Conservation (phyloP, 2,113 vertebrate genomes). For the Oncorhynchus gorbuscha region DNA sequence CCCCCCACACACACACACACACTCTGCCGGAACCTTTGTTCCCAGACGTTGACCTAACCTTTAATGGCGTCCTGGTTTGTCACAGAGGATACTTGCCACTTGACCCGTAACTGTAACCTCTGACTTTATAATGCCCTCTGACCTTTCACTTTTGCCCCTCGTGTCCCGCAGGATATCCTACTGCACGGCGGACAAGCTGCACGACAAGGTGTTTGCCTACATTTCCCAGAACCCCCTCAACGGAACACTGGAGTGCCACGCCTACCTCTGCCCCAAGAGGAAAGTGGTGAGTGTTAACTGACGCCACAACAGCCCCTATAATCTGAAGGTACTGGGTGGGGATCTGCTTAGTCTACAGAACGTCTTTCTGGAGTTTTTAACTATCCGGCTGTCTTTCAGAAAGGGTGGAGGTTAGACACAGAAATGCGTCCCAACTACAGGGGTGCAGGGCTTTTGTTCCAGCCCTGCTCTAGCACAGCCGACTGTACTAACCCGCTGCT, state of each 20-base stretch:
- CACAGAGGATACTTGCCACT: not conserved
- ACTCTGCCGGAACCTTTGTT: too few species aligned
- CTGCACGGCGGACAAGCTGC: conserved; percentile 91
- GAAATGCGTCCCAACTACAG: too few species aligned
- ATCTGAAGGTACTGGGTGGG: not conserved
- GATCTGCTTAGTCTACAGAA: not conserved
- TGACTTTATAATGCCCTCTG: not conserved
- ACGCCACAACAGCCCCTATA: not conserved
- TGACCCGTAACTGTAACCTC: not conserved
- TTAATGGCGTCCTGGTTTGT: not conserved
- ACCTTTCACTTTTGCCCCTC: conserved; percentile 1
- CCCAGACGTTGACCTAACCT: too few species aligned
- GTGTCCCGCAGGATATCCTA: conserved; percentile 86
- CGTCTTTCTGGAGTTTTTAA: too few species aligned
- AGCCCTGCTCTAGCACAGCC: too few species aligned
- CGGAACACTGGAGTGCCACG: conserved; percentile 90
- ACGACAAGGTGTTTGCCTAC: conserved; percentile 93
- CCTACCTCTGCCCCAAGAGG: conserved; percentile 89
- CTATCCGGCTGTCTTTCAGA: not conserved
- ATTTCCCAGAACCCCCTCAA: conserved; percentile 89
- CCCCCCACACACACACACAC: too few species aligned
- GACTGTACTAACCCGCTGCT: too few species aligned
- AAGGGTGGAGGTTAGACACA: too few species aligned
- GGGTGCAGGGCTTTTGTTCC: too few species aligned
- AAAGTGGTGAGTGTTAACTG: conserved; percentile 83